Evolutionary conservation across 2,888 invertebrate genomes (phyloP).

Genomic region (Amorpha juglandis): DNA sequence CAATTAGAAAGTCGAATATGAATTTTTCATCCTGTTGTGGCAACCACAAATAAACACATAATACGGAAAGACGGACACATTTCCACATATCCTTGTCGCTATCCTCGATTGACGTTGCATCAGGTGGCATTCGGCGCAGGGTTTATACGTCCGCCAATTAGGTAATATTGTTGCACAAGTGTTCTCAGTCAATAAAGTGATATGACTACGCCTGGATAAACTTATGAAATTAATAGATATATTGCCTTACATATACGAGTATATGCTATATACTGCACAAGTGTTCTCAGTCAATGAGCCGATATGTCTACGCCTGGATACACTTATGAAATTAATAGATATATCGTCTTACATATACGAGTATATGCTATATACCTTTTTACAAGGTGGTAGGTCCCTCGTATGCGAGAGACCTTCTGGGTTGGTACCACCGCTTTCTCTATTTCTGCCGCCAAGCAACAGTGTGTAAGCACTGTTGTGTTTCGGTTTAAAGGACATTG

Average conservation of each 20-base stretch:
- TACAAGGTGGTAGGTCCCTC: too few relatives aligned
- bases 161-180: slow-evolving; percentile 38
- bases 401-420: too few relatives aligned
- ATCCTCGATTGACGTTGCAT: slow-evolving; percentile 51
- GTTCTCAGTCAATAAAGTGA: slow-evolving; percentile 3
- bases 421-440: too few relatives aligned
- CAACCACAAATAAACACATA: neutral
- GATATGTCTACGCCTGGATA: neutral
- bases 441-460: too few relatives aligned
- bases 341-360: too few relatives aligned
- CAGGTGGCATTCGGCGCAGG: slow-evolving; percentile 36
- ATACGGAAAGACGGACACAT: slow-evolving; percentile 35
- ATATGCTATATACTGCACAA: slow-evolving; percentile 16
- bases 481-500: too few relatives aligned
- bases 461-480: too few relatives aligned
- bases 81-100: slow-evolving; percentile 56
- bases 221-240: neutral
- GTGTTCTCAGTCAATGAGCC: slow-evolving; percentile 3
- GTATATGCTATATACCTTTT: too few relatives aligned
- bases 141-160: slow-evolving; percentile 47
- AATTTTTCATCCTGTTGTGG: slow-evolving; percentile 15
- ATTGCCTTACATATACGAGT: too few relatives aligned
- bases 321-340: neutral
- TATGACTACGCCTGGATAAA: neutral
- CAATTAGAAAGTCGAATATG: neutral